phyloP scores from a whole-genome alignment of 2,113 vertebrate species.

The Mastomys coucha region DNA sequence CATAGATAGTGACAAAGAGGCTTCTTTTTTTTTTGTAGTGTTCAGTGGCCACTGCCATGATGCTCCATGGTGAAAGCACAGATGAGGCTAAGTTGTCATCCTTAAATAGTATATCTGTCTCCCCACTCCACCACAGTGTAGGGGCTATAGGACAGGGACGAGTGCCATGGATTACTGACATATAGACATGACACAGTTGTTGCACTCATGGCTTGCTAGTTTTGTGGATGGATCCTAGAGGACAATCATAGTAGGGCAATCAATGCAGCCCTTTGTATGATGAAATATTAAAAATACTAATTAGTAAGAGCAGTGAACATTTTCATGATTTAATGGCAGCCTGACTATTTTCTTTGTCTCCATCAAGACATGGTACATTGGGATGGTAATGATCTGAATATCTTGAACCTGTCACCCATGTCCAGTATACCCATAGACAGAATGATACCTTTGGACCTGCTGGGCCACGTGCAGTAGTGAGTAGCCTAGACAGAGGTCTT shows the following conservation, averaged over 20 bases:
- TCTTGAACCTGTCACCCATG: background rate
- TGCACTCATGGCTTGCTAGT: background rate
- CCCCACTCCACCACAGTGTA: too few species aligned
- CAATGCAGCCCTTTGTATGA: background rate
- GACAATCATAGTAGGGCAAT: background rate
- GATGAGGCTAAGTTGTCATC: too few species aligned
- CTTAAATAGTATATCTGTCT: background rate
- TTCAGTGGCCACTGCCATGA: background rate
- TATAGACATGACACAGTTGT: background rate
- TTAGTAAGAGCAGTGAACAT: background rate
- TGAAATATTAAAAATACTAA: background rate
- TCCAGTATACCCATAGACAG: background rate
- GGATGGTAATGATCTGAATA: background rate
- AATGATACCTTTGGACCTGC: background rate
- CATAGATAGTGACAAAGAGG: background rate
- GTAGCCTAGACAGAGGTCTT: background rate
- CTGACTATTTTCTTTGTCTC: background rate
- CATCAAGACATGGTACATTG: background rate
- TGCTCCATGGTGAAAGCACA: background rate
- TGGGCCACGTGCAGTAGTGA: background rate
- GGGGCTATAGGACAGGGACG: background rate
- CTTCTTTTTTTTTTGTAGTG: background rate
- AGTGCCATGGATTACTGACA: background rate
- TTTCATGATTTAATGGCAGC: background rate
- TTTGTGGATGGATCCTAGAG: slow-evolving; percentile 13